Base-by-base conservation (phyloP, 2,113 vertebrate species). In the Noturus placidus region DNA sequence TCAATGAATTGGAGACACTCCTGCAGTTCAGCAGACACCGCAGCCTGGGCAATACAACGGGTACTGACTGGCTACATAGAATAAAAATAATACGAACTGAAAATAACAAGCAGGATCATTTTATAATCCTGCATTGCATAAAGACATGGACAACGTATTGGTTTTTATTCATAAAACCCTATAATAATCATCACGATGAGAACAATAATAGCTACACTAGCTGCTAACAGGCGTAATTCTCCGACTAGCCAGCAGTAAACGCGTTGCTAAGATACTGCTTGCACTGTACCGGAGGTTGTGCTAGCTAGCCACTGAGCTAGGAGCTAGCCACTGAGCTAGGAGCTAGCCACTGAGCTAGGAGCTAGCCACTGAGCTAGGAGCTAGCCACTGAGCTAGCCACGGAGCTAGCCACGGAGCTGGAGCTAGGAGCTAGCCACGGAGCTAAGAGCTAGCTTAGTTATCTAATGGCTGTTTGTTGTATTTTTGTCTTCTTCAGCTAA, bases 251-350 rank as follows among this genome's bases (percentile, higher is more conserved):
- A 69, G 54, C 80, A 84, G 46, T 63, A 30, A 84, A 81, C 70
- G 80, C 86, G 91, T 90, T 91, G 89, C 91, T 89, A 91, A 89
- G 88, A 88, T 86, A 91, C 89, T 88, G 90, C 80, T 82, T 67
- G 88, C 70, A 72, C 72, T 80, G 63, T 67, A 89, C 1, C 61
- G 38, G 56, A 76, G 54, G 35, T 72, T 82, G 27, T n/a, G 80
- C 20, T n/a, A 87, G 79, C 25, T 63, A 83, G 80, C 42, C 52
- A 8, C 13, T 4, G 13, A 82, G 56, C 35, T 42, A 52, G 1
- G 4, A 13, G 50, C 50, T 79, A 79, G 77, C 50, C 52, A 8
- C 13, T 4, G 13, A 82, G 56, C 35, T 42, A 52, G 1, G 4
- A 87, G 79, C 25, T 63, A 83, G 80, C 42, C 52, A 8, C 13